Conservation (phyloP, 37 sponge, comb jelly and placozoan genomes). For the Halichondria panicea region DNA sequence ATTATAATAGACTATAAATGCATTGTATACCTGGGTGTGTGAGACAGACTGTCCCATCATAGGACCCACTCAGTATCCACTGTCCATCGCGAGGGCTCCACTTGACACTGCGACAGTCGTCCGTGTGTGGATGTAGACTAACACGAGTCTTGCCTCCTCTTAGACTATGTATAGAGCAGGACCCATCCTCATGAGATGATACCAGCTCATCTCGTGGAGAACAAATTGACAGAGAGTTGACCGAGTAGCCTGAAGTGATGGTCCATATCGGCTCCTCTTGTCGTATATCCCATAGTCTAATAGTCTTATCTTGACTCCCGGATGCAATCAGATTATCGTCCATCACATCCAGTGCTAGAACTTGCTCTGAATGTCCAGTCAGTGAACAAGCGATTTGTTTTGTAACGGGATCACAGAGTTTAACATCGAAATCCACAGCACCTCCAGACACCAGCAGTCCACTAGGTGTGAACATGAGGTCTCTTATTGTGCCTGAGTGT, state of each 20-base stretch:
- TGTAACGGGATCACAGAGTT: slow-evolving; percentile 48
- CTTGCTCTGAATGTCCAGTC: slow-evolving; percentile 59
- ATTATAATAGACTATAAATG: no score
- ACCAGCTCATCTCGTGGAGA: slow-evolving; percentile 4
- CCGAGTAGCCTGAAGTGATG: slow-evolving; percentile 3
- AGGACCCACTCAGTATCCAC: slow-evolving; percentile 78
- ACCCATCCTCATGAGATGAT: slow-evolving; percentile 47
- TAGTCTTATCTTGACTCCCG: slow-evolving; percentile 58
- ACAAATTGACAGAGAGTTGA: slow-evolving; percentile 20
- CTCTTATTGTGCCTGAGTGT: slow-evolving; percentile 77
- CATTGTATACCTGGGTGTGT: slow-evolving; percentile 1
- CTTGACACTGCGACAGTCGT: slow-evolving; percentile 70
- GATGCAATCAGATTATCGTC: slow-evolving; percentile 42
- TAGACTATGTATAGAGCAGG: slow-evolving; percentile 41
- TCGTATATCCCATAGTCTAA: slow-evolving; percentile 77
- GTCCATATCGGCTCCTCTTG: not conserved
- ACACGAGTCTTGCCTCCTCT: not conserved
- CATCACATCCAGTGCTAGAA: slow-evolving; percentile 45
- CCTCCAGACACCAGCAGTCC: slow-evolving; percentile 77
- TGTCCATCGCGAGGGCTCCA: slow-evolving; percentile 1
- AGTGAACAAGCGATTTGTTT: slow-evolving; percentile 14
- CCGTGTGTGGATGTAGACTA: slow-evolving; percentile 29
- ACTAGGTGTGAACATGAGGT: slow-evolving; percentile 58
- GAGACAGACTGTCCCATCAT: slow-evolving; percentile 67
- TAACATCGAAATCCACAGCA: slow-evolving; percentile 47